A percentile compares a stretch with the other conserved stretches of the same genome.
Conservation (phyloP, 2,797 vertebrate genomes). For the Liasis olivaceus region DNA sequence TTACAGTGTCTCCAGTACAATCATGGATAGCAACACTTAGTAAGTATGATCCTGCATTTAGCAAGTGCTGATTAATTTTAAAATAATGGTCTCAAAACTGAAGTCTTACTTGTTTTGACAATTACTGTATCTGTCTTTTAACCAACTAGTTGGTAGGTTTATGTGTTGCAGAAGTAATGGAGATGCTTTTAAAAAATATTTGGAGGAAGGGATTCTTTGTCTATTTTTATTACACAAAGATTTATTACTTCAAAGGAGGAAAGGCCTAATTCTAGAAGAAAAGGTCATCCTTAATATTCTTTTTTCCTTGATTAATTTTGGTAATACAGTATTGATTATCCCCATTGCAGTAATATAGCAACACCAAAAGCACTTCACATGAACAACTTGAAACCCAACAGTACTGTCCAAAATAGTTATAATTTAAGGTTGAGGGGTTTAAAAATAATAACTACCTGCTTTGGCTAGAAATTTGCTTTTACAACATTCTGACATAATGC, state of each 20-base stretch:
- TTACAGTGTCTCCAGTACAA: conserved; percentile 63
- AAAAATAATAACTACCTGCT: background rate
- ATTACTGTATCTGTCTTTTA: background rate
- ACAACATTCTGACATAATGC: background rate
- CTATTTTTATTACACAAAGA: background rate
- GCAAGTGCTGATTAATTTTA: background rate
- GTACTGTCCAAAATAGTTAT: background rate
- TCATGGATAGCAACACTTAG: conserved; percentile 63
- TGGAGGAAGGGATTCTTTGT: background rate
- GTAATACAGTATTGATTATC: background rate
- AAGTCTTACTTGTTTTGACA: background rate
- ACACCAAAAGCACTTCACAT: background rate
- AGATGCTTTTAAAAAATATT: background rate
- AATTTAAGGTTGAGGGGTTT: background rate
- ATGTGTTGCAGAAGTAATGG: background rate
- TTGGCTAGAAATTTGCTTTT: background rate
- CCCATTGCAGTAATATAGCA: background rate
- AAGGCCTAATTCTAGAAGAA: background rate
- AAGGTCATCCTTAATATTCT: background rate
- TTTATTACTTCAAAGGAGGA: background rate
- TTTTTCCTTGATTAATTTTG: background rate
- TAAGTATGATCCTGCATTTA: conserved; percentile 53
- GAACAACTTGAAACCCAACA: background rate
- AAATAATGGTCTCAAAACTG: background rate
- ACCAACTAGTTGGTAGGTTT: background rate